Evolutionary conservation across 1,140 invertebrate genomes (phyloP).

Genomic region (Nasonia vitripennis): DNA sequence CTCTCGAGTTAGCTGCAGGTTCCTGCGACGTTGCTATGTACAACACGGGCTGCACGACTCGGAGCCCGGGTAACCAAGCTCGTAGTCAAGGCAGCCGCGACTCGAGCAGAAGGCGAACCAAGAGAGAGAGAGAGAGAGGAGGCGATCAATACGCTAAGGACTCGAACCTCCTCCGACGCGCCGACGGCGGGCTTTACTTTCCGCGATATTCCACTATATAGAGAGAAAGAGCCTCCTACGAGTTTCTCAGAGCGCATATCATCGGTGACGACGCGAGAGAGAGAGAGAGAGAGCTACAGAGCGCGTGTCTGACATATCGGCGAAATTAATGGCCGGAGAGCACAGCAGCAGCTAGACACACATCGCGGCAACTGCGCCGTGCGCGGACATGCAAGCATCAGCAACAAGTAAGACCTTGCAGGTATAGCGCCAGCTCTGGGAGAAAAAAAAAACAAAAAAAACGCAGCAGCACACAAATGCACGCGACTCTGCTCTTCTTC

Average conservation of each 20-base stretch:
- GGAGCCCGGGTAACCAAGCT: constrained; percentile 39
- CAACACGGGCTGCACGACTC: constrained; percentile 19
- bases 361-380: not conserved
- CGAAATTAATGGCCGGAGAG: constrained; percentile 41
- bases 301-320: constrained; percentile 28
- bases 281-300: not conserved
- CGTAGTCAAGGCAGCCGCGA: constrained; percentile 47
- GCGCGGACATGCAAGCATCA: constrained; percentile 31
- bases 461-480: too few relatives aligned
- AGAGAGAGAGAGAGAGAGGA: not conserved
- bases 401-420: constrained; percentile 19
- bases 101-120: not conserved
- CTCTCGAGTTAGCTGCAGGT: not conserved
- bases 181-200: not conserved
- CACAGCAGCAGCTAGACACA: not conserved
- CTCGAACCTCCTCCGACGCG: constrained; percentile 13
- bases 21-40: not conserved
- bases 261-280: not conserved
- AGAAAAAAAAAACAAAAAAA: too few relatives aligned
- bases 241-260: too few relatives aligned
- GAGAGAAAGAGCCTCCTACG: too few relatives aligned
- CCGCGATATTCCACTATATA: not conserved
- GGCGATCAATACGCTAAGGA: constrained; percentile 41
- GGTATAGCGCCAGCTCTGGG: not conserved
- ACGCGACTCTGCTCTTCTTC: too few relatives aligned